Base-by-base conservation (phyloP, 2,888 invertebrate species). In the Xestia xanthographa region DNA sequence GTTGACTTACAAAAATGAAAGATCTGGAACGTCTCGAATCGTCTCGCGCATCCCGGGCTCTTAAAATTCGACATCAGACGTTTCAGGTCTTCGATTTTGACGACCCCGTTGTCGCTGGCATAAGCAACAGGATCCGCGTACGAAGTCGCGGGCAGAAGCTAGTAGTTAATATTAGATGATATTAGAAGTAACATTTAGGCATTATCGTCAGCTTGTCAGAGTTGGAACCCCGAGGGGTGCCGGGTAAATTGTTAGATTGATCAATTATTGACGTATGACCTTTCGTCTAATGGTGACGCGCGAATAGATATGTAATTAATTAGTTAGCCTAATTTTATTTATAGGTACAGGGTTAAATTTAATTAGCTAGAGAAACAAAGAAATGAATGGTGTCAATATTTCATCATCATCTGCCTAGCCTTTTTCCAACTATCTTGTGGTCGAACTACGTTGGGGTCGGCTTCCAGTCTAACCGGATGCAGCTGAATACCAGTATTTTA, bases 181-280 rank as follows among this genome's bases (percentile, higher is more conserved):
- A 63, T 41, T 74, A 34, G 1, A 67, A 56, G 12, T n/a, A 20
- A 75, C 12, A 60, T 60, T 66, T 60, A 2, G 53, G 12, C 14
- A 3, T 4, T n/a, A 14, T 14, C 20, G 14, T n/a, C 29, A 58
- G 9, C 34, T 45, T 48, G 5, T 29, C 29, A n/a, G 29, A n/a
- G 26, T n/a, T 53, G 11, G 20, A 20, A 48, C 34, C n/a, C 66
- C 66, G 43, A 43, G 60, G 50, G 53, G 4, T 5, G 38, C 4
- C 34, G 29, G n/a, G n/a, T 29, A 56, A 80, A 75, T 81, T 9
- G 53, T 41, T 38, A 48, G 53, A 82, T 79, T 76, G 58, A 79
- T 79, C n/a, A 66, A 79, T 82, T 79, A 82, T 82, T 66, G 76
- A 69, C 45, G 22, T 68, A 38, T 38, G 43, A 60, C 65, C 58